Conservation (phyloP, 1,140 invertebrate genomes). For the Nautilus pompilius region DNA sequence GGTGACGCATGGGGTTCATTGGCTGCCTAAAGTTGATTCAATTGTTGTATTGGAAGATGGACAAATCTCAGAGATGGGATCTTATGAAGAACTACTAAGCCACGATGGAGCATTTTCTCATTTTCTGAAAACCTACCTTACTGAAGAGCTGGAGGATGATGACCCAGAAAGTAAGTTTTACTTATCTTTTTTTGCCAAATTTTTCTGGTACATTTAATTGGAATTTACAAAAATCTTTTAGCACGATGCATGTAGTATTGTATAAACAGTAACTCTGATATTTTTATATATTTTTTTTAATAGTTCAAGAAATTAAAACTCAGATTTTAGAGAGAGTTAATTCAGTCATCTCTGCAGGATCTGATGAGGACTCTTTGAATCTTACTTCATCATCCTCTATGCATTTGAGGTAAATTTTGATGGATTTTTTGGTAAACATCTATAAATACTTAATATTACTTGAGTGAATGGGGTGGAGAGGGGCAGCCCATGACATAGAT, state of each 20-base stretch:
- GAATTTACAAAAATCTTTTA: too few species aligned
- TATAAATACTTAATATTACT: too few species aligned
- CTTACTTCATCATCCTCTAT: too few species aligned
- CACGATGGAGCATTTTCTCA: slow-evolving; percentile 51
- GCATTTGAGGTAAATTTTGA: too few species aligned
- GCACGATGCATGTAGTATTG: too few species aligned
- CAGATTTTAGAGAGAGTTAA: neutral
- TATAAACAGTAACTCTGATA: too few species aligned
- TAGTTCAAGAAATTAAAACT: neutral
- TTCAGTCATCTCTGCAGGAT: neutral
- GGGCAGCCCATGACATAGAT: too few species aligned
- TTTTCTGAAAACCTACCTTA: slow-evolving; percentile 46
- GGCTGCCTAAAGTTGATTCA: slow-evolving; percentile 58
- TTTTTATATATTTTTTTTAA: neutral
- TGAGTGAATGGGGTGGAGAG: too few species aligned
- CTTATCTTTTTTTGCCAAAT: too few species aligned
- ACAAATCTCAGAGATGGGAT: slow-evolving; percentile 47
- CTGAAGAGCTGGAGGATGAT: slow-evolving; percentile 17
- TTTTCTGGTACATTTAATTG: too few species aligned
- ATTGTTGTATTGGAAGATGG: slow-evolving; percentile 60
- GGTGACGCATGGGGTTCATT: slow-evolving; percentile 50
- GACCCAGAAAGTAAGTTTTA: slow-evolving; percentile 34
- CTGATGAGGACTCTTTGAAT: neutral
- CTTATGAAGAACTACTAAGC: slow-evolving; percentile 43
- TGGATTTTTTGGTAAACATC: too few species aligned